Conservation (phyloP, 2,888 invertebrate species). For the Acrocyrtus sp. region DNA sequence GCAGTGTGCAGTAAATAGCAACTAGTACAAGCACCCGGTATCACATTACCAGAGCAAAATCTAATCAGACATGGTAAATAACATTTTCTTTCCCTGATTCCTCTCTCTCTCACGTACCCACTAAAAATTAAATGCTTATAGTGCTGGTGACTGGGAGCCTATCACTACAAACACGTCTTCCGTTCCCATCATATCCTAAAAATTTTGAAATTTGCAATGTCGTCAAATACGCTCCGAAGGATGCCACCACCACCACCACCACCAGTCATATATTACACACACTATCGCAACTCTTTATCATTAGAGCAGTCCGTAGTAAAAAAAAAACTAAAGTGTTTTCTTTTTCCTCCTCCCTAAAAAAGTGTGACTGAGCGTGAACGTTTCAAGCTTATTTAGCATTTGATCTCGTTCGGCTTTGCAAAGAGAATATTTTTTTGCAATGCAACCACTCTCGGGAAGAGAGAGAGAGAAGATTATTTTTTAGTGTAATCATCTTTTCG, state of each 20-base stretch:
- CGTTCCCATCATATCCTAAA: too few relatives aligned
- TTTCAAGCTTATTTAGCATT: constrained; percentile 36
- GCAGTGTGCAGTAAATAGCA: too few relatives aligned
- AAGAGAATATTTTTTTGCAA: too few relatives aligned
- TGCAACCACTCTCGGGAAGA: too few relatives aligned
- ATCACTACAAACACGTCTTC: too few relatives aligned
- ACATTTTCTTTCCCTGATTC: constrained; percentile 11
- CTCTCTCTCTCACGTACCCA: too few relatives aligned
- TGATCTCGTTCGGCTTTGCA: constrained; percentile 46
- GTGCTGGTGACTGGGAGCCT: too few relatives aligned
- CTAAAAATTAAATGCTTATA: too few relatives aligned
- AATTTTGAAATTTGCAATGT: constrained; percentile 40
- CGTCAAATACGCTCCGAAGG: constrained; percentile 30
- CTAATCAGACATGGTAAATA: constrained; percentile 44
- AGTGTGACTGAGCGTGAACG: constrained; percentile 33
- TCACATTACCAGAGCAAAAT: constrained; percentile 38
- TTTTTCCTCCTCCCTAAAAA: not conserved
- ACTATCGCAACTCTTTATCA: constrained; percentile 9
- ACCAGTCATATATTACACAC: not conserved
- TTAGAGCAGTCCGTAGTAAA: too few relatives aligned
- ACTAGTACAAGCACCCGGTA: not conserved
- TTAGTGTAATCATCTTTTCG: too few relatives aligned
- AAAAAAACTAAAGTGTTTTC: too few relatives aligned
- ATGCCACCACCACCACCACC: constrained; percentile 1
- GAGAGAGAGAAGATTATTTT: too few relatives aligned